Base-by-base conservation (phyloP, 2,888 invertebrate species). In the Hypsopygia costalis region DNA sequence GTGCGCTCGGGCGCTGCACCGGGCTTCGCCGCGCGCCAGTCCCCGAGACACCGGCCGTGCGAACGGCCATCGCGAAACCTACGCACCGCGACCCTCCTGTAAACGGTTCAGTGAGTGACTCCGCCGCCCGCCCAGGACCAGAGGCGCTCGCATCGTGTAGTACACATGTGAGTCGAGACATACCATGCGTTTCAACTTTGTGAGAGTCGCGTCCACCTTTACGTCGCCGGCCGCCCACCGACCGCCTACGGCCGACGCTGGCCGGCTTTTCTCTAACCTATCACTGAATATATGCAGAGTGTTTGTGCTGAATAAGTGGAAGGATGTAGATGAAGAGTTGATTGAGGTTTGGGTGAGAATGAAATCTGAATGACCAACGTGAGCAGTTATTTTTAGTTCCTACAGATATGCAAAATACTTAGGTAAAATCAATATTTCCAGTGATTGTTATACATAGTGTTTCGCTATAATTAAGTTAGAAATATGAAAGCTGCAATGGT, bases 1-100 rank as follows among this genome's bases (percentile, higher is more conserved):
- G 81, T 71, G 76, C 68, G 67, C 68, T 66, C 74, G 76, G 77
- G 80, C 73, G 71, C 72, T 71, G 75, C 75, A 70, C 65, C 69
- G 72, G 70, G 69, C 70, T 54, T 56, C 61, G 65, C 64, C 69
- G 72, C 71, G 74, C 81, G 83, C 77, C 85, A 88, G 88, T 88
- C 83, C 86, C 78, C 81, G 80, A 85, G 81, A 83, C 86, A 82
- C 81, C 86, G 87, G 85, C 87, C 85, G 79, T 68, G 83, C 69
- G 87, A 82, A 77, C 87, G 86, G 86, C 86, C 85, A 81, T 66
- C 81, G 83, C 81, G 78, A 77, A 54, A 63, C 52, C 62, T 58
- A 51, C 49, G 52, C 56, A 38, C 48, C 51, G 63, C 58, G 58
- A 61, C 46, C 44, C 46, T 50, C 57, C 52, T 52, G 57, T 56